Percentiles rank a stretch among this genome's conserved stretches.
Conservation (phyloP, 2,888 invertebrate species). For the Anticlea derivata region DNA sequence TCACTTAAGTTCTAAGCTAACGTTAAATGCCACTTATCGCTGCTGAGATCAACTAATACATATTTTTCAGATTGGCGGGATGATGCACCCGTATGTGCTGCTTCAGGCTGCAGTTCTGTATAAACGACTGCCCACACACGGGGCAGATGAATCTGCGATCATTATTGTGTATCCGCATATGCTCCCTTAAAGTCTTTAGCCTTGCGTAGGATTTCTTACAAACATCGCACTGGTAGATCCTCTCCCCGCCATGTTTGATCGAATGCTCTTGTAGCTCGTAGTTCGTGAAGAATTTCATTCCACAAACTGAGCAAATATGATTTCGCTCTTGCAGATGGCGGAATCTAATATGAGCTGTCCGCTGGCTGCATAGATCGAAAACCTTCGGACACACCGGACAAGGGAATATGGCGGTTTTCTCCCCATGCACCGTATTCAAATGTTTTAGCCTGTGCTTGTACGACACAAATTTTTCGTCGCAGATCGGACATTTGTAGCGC, state of each 20-base stretch:
- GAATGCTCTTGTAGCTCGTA: constrained; percentile 82
- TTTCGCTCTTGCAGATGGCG: constrained; percentile 76
- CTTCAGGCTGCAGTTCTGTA: constrained; percentile 75
- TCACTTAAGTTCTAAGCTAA: neutral
- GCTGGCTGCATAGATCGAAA: constrained; percentile 70
- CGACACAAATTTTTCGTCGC: constrained; percentile 72
- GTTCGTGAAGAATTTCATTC: constrained; percentile 81
- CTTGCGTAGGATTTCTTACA: constrained; percentile 79
- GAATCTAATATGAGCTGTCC: constrained; percentile 70
- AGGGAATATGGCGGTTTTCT: constrained; percentile 69
- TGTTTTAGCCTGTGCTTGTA: constrained; percentile 74
- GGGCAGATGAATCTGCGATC: constrained; percentile 71
- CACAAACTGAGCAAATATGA: constrained; percentile 77
- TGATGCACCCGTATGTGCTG: constrained; percentile 75
- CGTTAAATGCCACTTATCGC: neutral
- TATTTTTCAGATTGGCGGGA: constrained; percentile 61
- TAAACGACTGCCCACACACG: constrained; percentile 70
- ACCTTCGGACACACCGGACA: constrained; percentile 72
- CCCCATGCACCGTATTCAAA: constrained; percentile 65
- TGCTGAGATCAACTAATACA: constrained; percentile 39
- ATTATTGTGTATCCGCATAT: constrained; percentile 76
- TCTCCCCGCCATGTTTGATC: constrained; percentile 79
- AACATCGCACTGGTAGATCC: constrained; percentile 81
- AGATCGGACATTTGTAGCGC: constrained; percentile 75
- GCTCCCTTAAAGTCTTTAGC: constrained; percentile 72